A percentile compares a stretch with the other conserved stretches of the same genome.
Evolutionary conservation across 2,797 vertebrate genomes (phyloP).

Genomic region (Cossypha dichroa): DNA sequence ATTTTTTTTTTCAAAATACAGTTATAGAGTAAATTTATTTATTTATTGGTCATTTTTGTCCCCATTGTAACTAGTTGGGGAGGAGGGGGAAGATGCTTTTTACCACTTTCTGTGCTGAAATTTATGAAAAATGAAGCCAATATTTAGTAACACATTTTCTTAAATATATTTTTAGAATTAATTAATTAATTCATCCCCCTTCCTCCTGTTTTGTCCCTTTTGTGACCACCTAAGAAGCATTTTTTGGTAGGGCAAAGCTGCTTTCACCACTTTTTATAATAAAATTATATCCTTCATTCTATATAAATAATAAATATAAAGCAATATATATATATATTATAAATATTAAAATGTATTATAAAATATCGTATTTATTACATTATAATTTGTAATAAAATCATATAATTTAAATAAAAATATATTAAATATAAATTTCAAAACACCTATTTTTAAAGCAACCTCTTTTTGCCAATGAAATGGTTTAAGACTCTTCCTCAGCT

Average conservation of each 20-base stretch:
- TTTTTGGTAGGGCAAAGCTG: not conserved
- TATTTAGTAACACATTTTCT: not conserved
- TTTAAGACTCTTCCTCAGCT: not conserved
- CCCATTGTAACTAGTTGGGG: too few species aligned
- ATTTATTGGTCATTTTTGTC: not conserved
- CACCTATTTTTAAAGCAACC: not conserved
- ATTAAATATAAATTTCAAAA: not conserved
- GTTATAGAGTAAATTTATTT: not conserved
- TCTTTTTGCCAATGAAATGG: constrained; percentile 36
- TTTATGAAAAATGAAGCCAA: not conserved
- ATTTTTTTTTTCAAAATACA: not conserved
- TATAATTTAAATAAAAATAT: too few species aligned
- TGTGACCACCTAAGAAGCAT: not conserved
- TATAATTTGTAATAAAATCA: too few species aligned
- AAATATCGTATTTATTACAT: too few species aligned
- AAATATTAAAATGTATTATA: too few species aligned
- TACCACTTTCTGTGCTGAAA: not conserved
- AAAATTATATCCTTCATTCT: too few species aligned
- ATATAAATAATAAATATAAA: too few species aligned
- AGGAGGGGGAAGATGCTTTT: not conserved
- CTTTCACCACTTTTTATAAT: rapidly evolving
- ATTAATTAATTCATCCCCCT: rapidly evolving
- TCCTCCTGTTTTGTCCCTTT: not conserved
- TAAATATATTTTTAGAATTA: not conserved
- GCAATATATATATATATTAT: too few species aligned